Conservation (phyloP, 1,140 invertebrate genomes). For the Gryon sp. region DNA sequence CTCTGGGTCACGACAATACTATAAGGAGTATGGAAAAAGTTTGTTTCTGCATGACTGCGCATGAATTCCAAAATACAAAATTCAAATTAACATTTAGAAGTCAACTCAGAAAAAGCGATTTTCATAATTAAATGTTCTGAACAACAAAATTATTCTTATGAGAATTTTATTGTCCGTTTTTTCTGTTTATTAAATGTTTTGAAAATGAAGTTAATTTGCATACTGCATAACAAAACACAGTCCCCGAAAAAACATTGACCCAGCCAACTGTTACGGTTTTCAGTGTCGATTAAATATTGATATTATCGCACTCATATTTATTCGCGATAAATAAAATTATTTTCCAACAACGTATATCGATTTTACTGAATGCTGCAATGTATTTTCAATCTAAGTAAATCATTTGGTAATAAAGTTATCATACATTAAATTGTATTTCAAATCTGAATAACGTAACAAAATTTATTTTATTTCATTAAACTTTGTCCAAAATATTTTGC, state of each 20-base stretch:
- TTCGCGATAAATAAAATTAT: slow-evolving; percentile 41
- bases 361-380: slow-evolving; percentile 9
- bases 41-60: not conserved
- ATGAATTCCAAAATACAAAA: not conserved
- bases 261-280: slow-evolving; percentile 23
- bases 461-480: not conserved
- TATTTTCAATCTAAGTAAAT: slow-evolving; percentile 40
- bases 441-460: not conserved
- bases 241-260: slow-evolving; percentile 23
- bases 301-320: slow-evolving; percentile 36
- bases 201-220: slow-evolving; percentile 33
- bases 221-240: slow-evolving; percentile 26
- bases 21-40: slow-evolving; percentile 3
- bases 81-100: not conserved
- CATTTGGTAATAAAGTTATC: slow-evolving; percentile 5
- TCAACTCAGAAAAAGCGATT: not conserved
- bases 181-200: slow-evolving; percentile 17
- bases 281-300: slow-evolving; percentile 45
- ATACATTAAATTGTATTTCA: slow-evolving; percentile 1
- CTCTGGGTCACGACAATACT: slow-evolving; percentile 13
- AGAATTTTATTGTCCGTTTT: slow-evolving; percentile 16
- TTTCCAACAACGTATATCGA: slow-evolving; percentile 24
- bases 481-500: not conserved
- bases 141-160: slow-evolving; percentile 22
- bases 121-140: slow-evolving; percentile 1